These are phyloP conservation scores for Asobara japonica DNA, from an alignment of 1,140 invertebrate species.

Conservation along the genomic window DNA sequence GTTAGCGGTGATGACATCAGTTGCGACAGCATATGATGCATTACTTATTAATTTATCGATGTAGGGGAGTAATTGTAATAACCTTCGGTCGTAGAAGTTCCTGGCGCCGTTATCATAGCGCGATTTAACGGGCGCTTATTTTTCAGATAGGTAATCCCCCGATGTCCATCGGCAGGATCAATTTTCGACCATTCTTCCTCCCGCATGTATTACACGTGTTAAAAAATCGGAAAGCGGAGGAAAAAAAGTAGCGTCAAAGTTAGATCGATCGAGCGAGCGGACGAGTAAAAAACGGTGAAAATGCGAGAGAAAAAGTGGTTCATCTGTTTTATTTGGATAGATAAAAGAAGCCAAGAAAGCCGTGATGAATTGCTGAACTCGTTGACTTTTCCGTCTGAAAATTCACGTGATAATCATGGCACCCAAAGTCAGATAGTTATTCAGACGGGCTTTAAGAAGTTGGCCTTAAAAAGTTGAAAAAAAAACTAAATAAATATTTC, in stretches of 20 bases:
- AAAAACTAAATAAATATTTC: too few species aligned
- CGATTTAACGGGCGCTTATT: conserved; percentile 48
- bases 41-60: too few species aligned
- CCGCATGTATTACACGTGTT: not conserved
- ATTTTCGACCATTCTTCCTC: conserved; percentile 33
- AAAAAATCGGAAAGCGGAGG: too few species aligned
- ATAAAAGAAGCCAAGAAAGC: conserved; percentile 11
- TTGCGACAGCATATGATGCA: not conserved
- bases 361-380: conserved; percentile 60
- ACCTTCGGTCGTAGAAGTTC: too few species aligned
- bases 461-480: too few species aligned
- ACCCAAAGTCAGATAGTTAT: too few species aligned
- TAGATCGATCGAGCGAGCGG: not conserved
- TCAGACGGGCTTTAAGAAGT: too few species aligned
- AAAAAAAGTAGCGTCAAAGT: conserved; percentile 37
- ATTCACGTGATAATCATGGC: not conserved
- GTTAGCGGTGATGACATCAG: too few species aligned
- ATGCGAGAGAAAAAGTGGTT: conserved; percentile 40
- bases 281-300: conserved; percentile 22
- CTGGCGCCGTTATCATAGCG: conserved; percentile 13
- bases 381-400: conserved; percentile 12
- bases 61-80: too few species aligned
- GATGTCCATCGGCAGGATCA: conserved; percentile 46
- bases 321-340: conserved; percentile 36
- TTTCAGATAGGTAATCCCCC: conserved; percentile 56